These are phyloP conservation scores for Theonella swinhoei DNA, from an alignment of 37 sponge, comb jelly and placozoan genomes.

Conservation along the genomic window DNA sequence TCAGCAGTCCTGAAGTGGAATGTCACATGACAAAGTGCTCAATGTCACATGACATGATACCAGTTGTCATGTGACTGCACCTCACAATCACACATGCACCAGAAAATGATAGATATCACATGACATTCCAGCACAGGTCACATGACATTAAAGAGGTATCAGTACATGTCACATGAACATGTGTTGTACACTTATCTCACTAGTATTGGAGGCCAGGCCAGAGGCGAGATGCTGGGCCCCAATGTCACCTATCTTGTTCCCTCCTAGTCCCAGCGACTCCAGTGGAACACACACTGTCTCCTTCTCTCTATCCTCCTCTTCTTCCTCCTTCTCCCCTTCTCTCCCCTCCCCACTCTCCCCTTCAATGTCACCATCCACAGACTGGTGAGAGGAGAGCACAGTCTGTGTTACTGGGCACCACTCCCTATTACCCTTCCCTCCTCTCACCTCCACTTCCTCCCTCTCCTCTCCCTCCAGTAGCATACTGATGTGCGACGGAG, in stretches of 20 bases:
- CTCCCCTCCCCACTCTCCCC: neutral
- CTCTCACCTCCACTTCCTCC: neutral
- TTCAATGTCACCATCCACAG: neutral
- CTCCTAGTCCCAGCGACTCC: conserved; percentile 75
- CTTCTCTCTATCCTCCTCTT: conserved; percentile 23
- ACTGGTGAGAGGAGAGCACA: too few relatives aligned
- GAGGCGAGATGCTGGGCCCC: conserved; percentile 41
- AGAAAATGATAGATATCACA: too few relatives aligned
- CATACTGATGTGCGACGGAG: conserved; percentile 36
- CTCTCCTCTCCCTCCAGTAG: neutral
- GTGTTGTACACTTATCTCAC: conserved; percentile 24
- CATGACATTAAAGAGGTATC: conserved; percentile 1
- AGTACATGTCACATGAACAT: neutral
- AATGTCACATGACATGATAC: neutral
- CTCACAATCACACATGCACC: too few relatives aligned
- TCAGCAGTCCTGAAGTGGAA: conserved; percentile 33
- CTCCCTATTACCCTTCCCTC: too few relatives aligned
- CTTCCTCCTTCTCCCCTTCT: neutral
- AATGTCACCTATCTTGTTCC: conserved; percentile 59
- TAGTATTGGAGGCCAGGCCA: conserved; percentile 43
- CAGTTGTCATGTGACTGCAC: neutral
- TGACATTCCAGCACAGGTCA: neutral
- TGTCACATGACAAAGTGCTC: neutral
- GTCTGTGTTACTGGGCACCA: too few relatives aligned
- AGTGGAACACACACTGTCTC: conserved; percentile 26